phyloP scores from a whole-genome alignment of 2,113 vertebrate species.

The Corvus hawaiiensis region DNA sequence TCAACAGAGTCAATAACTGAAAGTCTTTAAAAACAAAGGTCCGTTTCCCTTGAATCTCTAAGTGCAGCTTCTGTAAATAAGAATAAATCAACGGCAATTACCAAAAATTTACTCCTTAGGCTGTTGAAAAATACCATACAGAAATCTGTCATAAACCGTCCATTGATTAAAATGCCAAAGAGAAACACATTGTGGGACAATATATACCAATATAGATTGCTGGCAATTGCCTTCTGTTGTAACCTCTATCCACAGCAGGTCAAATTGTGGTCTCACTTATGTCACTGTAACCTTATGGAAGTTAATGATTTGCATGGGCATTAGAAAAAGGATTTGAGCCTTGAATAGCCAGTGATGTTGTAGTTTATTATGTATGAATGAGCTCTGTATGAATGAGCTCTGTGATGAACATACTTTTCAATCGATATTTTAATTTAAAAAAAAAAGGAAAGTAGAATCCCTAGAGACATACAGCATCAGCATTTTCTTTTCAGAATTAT shows the following conservation, averaged over 20 bases:
- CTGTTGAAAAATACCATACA: background rate
- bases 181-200: background rate
- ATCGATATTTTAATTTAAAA: background rate
- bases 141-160: background rate
- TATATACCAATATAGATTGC: background rate
- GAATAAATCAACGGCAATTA: background rate
- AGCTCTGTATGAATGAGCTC: background rate
- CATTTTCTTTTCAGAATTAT: background rate
- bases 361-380: background rate
- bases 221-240: background rate
- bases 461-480: background rate
- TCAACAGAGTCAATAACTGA: background rate
- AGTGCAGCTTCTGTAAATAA: background rate
- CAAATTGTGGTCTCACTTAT: background rate
- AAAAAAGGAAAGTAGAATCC: background rate
- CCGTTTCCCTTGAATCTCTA: background rate
- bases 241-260: background rate
- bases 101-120: background rate
- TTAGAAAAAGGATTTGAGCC: background rate
- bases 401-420: background rate
- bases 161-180: background rate
- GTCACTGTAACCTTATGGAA: background rate
- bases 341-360: background rate
- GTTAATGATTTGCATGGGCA: background rate
- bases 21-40: background rate